A percentile compares a stretch with the other conserved stretches of the same genome.
These are phyloP conservation scores for Dicyrtomina minuta DNA, from an alignment of 2,888 invertebrate genomes.

Conservation along the genomic window DNA sequence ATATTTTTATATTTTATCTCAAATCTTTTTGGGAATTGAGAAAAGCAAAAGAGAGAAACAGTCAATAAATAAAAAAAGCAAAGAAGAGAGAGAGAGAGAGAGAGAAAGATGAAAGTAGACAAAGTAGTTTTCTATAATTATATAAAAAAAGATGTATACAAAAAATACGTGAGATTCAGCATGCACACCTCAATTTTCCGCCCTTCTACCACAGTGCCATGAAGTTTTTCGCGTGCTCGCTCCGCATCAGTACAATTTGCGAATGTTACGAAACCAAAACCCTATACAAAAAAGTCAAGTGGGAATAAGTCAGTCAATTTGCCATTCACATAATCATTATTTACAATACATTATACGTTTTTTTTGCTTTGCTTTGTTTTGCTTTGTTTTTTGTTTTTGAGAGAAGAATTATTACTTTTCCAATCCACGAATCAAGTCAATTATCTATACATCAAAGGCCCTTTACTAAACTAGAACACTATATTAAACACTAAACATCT, in stretches of 20 bases:
- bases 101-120: neutral
- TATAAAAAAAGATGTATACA: conserved; percentile 5
- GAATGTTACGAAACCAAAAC: conserved; percentile 99
- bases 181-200: conserved; percentile 99
- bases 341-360: conserved; percentile 11
- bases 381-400: too few species aligned
- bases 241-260: conserved; percentile 99
- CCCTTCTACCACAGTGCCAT: conserved; percentile 99
- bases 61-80: neutral
- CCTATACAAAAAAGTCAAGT: conserved; percentile 79
- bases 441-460: too few species aligned
- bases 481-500: too few species aligned
- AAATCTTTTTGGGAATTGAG: too few species aligned
- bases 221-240: conserved; percentile 99
- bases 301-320: conserved; percentile 46
- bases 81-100: neutral
- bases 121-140: neutral
- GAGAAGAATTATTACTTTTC: too few species aligned
- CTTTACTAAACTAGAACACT: too few species aligned
- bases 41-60: neutral
- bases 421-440: too few species aligned
- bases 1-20: neutral
- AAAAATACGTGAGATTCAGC: conserved; percentile 57
- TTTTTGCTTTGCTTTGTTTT: too few species aligned
- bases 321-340: conserved; percentile 30